phyloP scores from a whole-genome alignment of 2,797 vertebrate genomes.

The Epinephelus coioides region DNA sequence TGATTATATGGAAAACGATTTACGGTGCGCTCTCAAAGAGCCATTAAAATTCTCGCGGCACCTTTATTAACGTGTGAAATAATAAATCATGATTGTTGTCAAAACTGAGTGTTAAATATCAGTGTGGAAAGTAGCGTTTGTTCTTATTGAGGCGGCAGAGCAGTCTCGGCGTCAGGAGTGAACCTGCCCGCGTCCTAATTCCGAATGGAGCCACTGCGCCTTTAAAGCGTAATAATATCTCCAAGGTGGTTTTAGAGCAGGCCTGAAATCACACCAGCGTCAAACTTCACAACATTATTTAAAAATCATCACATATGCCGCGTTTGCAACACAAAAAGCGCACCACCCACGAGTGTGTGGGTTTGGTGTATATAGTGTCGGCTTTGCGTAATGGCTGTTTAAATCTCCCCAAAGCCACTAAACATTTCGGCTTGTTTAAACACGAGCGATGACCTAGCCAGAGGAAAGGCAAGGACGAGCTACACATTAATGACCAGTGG shows the following conservation, averaged over 20 bases:
- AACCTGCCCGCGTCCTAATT: slow-evolving; percentile 79
- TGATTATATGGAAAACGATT: slow-evolving; percentile 75
- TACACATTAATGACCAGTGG: slow-evolving; percentile 72
- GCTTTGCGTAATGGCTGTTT: slow-evolving; percentile 70
- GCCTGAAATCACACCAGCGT: slow-evolving; percentile 71
- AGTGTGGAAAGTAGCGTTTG: neutral
- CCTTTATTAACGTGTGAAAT: slow-evolving; percentile 2
- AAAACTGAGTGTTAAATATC: neutral
- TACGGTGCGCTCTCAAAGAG: slow-evolving; percentile 49
- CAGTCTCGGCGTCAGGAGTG: slow-evolving; percentile 41
- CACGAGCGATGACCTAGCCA: slow-evolving; percentile 83
- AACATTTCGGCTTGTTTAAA: slow-evolving; percentile 74
- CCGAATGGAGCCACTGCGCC: slow-evolving; percentile 81
- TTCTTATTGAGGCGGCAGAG: neutral
- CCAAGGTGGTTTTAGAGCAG: slow-evolving; percentile 77
- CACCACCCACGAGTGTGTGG: slow-evolving; percentile 40
- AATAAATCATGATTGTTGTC: neutral
- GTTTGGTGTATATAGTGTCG: slow-evolving; percentile 41
- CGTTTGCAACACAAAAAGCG: slow-evolving; percentile 18
- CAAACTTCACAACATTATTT: slow-evolving; percentile 72
- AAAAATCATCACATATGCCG: slow-evolving; percentile 34
- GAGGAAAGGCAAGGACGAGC: slow-evolving; percentile 83
- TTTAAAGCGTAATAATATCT: slow-evolving; percentile 86
- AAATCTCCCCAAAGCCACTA: slow-evolving; percentile 60
- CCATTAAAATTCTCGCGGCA: slow-evolving; percentile 37